Evolutionary conservation across 2,797 vertebrate genomes (phyloP).

Genomic region (Macrochelys suwanniensis): DNA sequence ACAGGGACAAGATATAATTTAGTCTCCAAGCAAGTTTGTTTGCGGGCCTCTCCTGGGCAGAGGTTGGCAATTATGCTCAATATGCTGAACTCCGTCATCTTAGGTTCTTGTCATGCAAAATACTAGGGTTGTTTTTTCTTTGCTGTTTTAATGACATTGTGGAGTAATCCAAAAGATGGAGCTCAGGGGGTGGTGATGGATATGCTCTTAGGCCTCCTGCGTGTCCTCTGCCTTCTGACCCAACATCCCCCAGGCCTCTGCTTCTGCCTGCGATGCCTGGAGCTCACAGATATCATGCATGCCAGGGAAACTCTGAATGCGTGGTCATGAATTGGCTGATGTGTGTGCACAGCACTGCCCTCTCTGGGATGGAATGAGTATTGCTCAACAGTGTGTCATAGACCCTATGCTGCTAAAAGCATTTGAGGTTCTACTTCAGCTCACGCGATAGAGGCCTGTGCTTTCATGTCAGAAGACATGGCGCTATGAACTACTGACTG

Average conservation of each 20-base stretch:
- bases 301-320: background rate
- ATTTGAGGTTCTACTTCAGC: background rate
- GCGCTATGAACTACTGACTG: background rate
- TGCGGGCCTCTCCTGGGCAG: background rate
- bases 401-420: background rate
- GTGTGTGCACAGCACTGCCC: background rate
- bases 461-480: background rate
- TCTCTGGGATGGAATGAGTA: background rate
- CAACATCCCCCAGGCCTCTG: background rate
- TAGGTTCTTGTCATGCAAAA: conserved; percentile 54
- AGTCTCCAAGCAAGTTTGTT: conserved; percentile 43
- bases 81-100: conserved; percentile 64
- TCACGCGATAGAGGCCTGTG: background rate
- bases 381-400: background rate
- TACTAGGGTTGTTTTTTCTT: fast-evolving
- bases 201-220: background rate
- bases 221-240: background rate
- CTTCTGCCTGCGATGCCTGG: background rate
- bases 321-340: background rate
- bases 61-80: conserved; percentile 68
- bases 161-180: background rate
- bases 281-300: background rate
- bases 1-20: background rate
- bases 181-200: background rate
- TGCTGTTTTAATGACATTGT: background rate